Evolutionary conservation across 2,888 invertebrate species (phyloP), one percentile per base, ranked within the genome.

Genomic region (Tricholauxania praeusta): DNA sequence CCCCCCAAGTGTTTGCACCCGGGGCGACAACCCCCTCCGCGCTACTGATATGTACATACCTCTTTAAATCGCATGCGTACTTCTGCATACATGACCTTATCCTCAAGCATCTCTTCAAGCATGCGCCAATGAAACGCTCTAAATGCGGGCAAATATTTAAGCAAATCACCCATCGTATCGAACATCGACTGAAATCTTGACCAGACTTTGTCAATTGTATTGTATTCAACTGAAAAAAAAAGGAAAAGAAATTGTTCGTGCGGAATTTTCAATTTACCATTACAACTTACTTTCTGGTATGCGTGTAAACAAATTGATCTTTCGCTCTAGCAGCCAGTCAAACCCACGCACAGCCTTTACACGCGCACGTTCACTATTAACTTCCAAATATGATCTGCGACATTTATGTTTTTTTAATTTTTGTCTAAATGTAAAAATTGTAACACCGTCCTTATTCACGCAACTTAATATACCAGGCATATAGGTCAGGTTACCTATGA

Each of bases 61-160:
- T 6, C 17, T 60, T 75, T 76, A 55, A 80, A 78, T 3, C 75
- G 74, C 72, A 75, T 74, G 74, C 92, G 85, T 5, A 91, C 76
- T 80, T 92, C 91, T 0, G 89, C 79, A 74, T 91, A 91, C 79
- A 89, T 85, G 1, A 91, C 86, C 74, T 91, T 90, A 79, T 92
- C 92, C 1, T 88, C 84, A 74, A 89, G 87, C 60, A 90, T 81
- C 79, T 91, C 90, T 48, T 87, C 79, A 1, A 91, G 83, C 6
- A 88, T 83, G 74, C 87, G 87, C 74, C 88, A 87, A 71, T 89
- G 87, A 78, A 89, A 89, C 17, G 88, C 88, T 74, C 89, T 87
- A 78, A 88, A 89, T 3, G 89, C 88, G 1, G 90, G 89, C 60
- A 84, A 84, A 71, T 89, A 90, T 15, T 83, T 84, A 6, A 90